Percentiles rank a stretch among this genome's conserved stretches.
Conservation (phyloP, 2,888 invertebrate genomes). For the Sericinus montela region DNA sequence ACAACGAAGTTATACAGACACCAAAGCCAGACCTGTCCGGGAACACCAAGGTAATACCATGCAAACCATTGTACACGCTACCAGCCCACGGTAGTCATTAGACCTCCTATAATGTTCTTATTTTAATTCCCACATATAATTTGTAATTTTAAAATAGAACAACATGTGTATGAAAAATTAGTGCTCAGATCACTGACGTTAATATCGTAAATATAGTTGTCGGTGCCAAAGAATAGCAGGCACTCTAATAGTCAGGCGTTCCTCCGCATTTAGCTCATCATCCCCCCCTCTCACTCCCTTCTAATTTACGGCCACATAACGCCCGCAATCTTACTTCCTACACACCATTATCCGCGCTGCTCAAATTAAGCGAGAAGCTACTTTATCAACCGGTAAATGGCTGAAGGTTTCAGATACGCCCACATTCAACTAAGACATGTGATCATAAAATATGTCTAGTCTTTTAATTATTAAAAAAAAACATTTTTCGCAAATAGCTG, state of each 20-base stretch:
- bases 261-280: slow-evolving; percentile 5
- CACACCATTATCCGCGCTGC: slow-evolving; percentile 45
- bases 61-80: too few species aligned
- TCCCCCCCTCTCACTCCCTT: slow-evolving; percentile 19
- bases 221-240: slow-evolving; percentile 7
- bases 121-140: too few species aligned
- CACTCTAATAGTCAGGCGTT: slow-evolving; percentile 4
- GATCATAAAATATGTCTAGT: too few species aligned
- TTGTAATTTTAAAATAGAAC: too few species aligned
- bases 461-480: background rate
- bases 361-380: slow-evolving; percentile 48
- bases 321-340: slow-evolving; percentile 47
- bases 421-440: slow-evolving; percentile 13
- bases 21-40: too few species aligned
- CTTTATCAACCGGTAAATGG: slow-evolving; percentile 42
- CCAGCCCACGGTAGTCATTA: too few species aligned
- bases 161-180: background rate
- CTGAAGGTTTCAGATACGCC: slow-evolving; percentile 23
- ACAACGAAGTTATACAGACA: too few species aligned
- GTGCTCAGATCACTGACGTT: background rate
- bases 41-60: too few species aligned
- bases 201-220: slow-evolving; percentile 6
- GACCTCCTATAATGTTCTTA: too few species aligned
- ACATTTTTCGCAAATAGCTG: too few species aligned
- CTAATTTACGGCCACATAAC: slow-evolving; percentile 52